These are phyloP conservation scores for Diachrysia chrysitis DNA, from an alignment of 2,888 invertebrate species.

Conservation along the genomic window DNA sequence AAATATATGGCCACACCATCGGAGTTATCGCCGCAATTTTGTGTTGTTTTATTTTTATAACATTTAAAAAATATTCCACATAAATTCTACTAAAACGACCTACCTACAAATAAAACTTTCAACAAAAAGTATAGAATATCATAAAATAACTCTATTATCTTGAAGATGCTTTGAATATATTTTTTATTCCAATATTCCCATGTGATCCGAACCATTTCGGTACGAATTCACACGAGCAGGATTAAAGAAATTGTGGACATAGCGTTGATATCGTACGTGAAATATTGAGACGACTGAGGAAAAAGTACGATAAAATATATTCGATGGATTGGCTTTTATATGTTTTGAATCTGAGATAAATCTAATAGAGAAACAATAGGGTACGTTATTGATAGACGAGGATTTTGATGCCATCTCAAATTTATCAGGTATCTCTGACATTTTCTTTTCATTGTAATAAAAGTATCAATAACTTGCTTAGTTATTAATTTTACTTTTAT, in stretches of 20 bases:
- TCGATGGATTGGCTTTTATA: neutral
- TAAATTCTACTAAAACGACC: no score
- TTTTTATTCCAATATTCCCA: constrained; percentile 47
- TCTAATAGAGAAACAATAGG: constrained; percentile 2
- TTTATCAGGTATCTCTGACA: neutral
- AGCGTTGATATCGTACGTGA: constrained; percentile 29
- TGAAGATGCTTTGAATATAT: constrained; percentile 38
- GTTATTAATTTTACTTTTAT: no score
- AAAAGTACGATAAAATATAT: constrained; percentile 31
- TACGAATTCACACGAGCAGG: neutral
- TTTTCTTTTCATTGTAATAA: no score
- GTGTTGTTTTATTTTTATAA: no score
- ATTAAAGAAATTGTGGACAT: constrained; percentile 30
- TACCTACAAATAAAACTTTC: constrained; percentile 1
- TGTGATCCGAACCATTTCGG: constrained; percentile 43
- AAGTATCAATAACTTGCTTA: no score
- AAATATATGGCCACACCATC: no score
- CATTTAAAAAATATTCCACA: no score
- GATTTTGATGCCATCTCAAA: neutral
- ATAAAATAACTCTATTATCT: constrained; percentile 41
- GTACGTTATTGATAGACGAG: constrained; percentile 4
- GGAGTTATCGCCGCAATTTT: no score
- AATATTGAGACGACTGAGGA: constrained; percentile 33
- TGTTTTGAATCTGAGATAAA: neutral
- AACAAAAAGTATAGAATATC: constrained; percentile 16